A percentile compares a stretch with the other conserved stretches of the same genome.
These are phyloP conservation scores for Lepus timidus DNA, from an alignment of 2,113 vertebrate genomes.

Conservation along the genomic window DNA sequence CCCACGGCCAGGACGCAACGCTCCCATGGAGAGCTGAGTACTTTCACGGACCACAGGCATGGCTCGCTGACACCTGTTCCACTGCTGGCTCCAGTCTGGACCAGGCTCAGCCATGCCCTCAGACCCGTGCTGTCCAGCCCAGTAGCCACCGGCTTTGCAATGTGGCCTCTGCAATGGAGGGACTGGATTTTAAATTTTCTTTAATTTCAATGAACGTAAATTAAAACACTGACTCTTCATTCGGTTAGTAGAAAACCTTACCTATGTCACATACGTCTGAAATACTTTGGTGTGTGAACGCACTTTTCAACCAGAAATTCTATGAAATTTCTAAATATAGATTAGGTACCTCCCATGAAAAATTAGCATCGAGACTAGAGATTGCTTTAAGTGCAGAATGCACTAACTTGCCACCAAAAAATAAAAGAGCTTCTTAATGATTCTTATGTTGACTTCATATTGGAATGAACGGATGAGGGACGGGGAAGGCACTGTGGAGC, in stretches of 20 bases:
- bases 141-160: neutral
- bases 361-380: constrained; percentile 8
- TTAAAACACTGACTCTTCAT: neutral
- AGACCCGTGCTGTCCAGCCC: neutral
- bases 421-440: neutral
- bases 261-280: neutral
- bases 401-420: neutral
- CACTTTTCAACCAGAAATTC: constrained; percentile 20
- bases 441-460: neutral
- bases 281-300: neutral
- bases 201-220: neutral
- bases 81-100: neutral
- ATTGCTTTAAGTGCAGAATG: neutral
- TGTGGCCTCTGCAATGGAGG: neutral
- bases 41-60: neutral
- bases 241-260: constrained; percentile 22
- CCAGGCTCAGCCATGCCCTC: neutral
- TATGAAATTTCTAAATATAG: constrained; percentile 7
- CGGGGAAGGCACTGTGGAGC: no score
- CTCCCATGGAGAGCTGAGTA: neutral
- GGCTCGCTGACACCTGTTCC: neutral
- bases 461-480: neutral
- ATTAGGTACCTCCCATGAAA: neutral
- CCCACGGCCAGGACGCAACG: no score
- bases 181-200: neutral